Conservation (phyloP, 2,113 vertebrate species). For the Callionymus lyra region DNA sequence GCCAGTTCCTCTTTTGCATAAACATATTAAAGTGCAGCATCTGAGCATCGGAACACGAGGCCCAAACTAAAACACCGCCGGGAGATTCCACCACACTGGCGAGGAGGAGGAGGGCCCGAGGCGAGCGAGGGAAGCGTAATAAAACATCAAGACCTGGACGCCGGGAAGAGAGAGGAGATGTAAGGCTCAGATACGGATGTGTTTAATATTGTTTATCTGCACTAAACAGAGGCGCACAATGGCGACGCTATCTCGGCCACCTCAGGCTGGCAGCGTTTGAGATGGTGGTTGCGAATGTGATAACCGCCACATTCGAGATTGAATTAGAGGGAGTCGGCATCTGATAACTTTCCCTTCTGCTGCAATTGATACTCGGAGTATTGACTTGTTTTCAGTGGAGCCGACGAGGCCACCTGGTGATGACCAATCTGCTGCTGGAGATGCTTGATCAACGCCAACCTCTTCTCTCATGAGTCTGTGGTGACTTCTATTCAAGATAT, state of each 20-base stretch:
- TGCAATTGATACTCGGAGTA: slow-evolving; percentile 8
- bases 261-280: slow-evolving; percentile 27
- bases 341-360: slow-evolving; percentile 31
- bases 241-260: slow-evolving; percentile 41
- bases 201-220: slow-evolving; percentile 59
- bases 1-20: too few relatives aligned
- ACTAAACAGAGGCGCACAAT: slow-evolving; percentile 36
- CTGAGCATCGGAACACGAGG: neutral
- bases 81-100: neutral
- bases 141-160: slow-evolving; percentile 8
- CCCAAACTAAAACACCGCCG: neutral
- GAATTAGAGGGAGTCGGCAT: slow-evolving; percentile 39
- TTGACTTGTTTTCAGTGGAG: slow-evolving; percentile 12
- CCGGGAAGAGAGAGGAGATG: slow-evolving; percentile 4
- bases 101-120: neutral
- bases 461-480: too few relatives aligned
- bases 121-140: slow-evolving; percentile 11
- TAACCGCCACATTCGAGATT: slow-evolving; percentile 43
- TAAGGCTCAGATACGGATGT: slow-evolving; percentile 29
- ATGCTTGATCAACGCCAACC: too few relatives aligned
- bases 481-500: too few relatives aligned
- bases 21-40: neutral
- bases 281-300: slow-evolving; percentile 30
- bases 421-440: too few relatives aligned
- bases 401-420: too few relatives aligned